phyloP scores from a whole-genome alignment of 2,113 vertebrate genomes.

The Zingel zingel region DNA sequence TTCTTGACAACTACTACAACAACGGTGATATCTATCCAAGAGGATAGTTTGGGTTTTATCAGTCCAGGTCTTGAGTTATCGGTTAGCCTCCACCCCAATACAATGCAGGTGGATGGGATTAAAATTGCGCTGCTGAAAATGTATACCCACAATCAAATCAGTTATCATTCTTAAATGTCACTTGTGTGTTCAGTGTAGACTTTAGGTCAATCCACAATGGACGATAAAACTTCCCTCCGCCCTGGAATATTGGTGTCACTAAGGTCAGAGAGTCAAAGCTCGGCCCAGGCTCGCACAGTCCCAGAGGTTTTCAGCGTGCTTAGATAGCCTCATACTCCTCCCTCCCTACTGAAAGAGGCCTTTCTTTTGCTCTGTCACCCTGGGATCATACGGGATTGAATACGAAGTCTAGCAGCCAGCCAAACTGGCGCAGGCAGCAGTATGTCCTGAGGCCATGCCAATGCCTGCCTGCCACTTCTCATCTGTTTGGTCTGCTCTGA shows the following conservation, averaged over 20 bases:
- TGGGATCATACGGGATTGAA: conserved; percentile 67
- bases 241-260: conserved; percentile 23
- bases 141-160: background rate
- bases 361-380: conserved; percentile 65
- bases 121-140: no score
- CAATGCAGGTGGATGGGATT: no score
- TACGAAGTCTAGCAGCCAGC: conserved; percentile 52
- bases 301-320: conserved; percentile 49
- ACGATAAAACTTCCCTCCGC: background rate
- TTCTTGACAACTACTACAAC: background rate
- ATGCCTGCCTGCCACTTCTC: conserved; percentile 72
- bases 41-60: no score
- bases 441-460: conserved; percentile 61
- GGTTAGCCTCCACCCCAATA: no score
- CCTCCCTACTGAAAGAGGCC: conserved; percentile 65
- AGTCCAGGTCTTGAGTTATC: no score
- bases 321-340: conserved; percentile 45
- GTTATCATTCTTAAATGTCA: background rate
- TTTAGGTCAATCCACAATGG: background rate
- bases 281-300: conserved; percentile 7
- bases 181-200: conserved; percentile 3
- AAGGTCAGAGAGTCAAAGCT: conserved; percentile 49
- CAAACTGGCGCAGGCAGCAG: conserved; percentile 64
- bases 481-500: conserved; percentile 69
- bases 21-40: no score